These are phyloP conservation scores for Acrossocheilus wenchowensis DNA, from an alignment of 2,797 vertebrate genomes.

Conservation along the genomic window DNA sequence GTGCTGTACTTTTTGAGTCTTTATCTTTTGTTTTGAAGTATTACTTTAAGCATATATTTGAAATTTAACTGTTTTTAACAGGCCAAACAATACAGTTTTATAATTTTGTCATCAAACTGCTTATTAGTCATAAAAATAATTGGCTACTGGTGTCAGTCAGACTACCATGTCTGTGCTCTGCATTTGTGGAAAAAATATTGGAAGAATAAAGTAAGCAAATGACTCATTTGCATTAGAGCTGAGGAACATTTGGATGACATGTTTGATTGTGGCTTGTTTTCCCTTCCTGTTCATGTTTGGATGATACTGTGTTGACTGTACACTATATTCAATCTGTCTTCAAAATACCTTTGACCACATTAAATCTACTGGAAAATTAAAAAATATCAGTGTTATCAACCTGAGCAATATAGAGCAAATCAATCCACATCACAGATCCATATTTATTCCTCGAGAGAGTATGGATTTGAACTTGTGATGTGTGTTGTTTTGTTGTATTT, in stretches of 20 bases:
- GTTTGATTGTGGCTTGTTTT: conserved; percentile 38
- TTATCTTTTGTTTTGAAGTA: neutral
- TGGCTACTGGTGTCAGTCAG: neutral
- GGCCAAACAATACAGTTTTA: neutral
- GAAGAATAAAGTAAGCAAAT: conserved; percentile 32
- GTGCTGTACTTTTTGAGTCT: neutral
- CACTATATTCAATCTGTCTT: conserved; percentile 12
- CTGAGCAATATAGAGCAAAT: conserved; percentile 67
- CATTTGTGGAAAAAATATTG: conserved; percentile 8
- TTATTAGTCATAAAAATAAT: neutral
- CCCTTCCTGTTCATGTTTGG: conserved; percentile 18
- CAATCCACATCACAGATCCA: conserved; percentile 59
- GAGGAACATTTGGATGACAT: conserved; percentile 36
- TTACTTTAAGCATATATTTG: neutral
- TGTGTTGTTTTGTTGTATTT: conserved; percentile 12
- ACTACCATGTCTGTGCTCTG: neutral
- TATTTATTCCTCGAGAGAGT: conserved; percentile 38
- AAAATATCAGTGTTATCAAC: conserved; percentile 25
- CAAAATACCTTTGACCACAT: conserved; percentile 49
- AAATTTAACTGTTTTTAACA: neutral
- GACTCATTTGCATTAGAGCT: conserved; percentile 43
- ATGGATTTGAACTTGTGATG: conserved; percentile 15
- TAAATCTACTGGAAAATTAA: conserved; percentile 35
- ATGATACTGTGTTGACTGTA: conserved; percentile 16
- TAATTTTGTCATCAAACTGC: neutral